These are phyloP conservation scores for Scolanthus callimorphus DNA, from an alignment of 92 coral and sea anemone genomes.

Conservation along the genomic window DNA sequence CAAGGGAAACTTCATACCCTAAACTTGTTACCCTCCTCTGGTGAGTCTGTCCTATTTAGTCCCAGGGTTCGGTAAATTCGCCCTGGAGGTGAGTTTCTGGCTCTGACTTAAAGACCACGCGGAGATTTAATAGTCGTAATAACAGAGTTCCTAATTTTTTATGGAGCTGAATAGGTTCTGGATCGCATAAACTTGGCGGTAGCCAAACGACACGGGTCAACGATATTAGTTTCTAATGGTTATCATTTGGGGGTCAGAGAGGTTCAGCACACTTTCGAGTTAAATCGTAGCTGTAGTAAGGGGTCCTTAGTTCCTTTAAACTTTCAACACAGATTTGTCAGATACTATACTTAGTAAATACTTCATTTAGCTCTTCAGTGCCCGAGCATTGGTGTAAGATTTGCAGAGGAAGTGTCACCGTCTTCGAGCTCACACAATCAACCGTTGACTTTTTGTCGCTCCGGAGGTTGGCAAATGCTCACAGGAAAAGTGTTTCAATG, in stretches of 20 bases:
- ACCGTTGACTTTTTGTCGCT: no score
- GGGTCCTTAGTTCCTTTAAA: slow-evolving; percentile 39
- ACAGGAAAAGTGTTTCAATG: no score
- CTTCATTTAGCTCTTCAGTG: slow-evolving; percentile 15
- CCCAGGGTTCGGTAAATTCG: not conserved
- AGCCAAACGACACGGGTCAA: slow-evolving; percentile 17
- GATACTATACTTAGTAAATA: slow-evolving; percentile 42
- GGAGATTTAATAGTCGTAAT: slow-evolving; percentile 36
- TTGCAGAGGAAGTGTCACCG: not conserved
- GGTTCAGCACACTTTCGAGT: slow-evolving; percentile 29
- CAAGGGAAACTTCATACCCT: no score
- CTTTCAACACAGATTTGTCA: slow-evolving; percentile 51
- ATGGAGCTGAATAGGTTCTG: not conserved
- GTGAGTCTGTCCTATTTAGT: not conserved
- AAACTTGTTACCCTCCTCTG: no score
- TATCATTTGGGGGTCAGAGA: slow-evolving; percentile 42
- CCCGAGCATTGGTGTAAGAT: not conserved
- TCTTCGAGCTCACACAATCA: not conserved
- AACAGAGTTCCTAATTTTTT: not conserved
- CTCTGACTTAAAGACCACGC: slow-evolving; percentile 19
- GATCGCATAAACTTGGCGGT: slow-evolving; percentile 16
- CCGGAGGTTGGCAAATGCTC: no score
- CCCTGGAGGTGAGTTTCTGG: not conserved
- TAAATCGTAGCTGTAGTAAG: slow-evolving; percentile 22
- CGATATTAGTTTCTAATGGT: slow-evolving; percentile 39